Conservation (phyloP, 2,797 vertebrate species). For the Leucoraja ocellata region DNA sequence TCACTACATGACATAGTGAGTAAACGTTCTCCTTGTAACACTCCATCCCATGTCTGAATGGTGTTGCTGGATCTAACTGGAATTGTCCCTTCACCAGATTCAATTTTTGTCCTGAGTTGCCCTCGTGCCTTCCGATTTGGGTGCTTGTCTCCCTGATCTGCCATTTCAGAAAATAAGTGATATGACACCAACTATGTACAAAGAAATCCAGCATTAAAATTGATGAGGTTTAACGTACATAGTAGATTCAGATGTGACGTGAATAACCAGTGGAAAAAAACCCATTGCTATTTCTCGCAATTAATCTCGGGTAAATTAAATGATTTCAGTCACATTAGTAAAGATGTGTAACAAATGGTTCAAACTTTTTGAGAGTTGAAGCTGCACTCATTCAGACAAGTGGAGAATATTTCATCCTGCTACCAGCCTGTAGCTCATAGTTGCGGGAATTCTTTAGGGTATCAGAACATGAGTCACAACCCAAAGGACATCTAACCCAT, state of each 20-base stretch:
- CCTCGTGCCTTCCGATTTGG: slow-evolving; percentile 91
- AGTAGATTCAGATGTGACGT: neutral
- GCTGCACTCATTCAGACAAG: too few relatives aligned
- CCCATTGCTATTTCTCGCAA: neutral
- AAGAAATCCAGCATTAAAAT: neutral
- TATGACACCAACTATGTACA: slow-evolving; percentile 13
- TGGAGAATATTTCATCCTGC: too few relatives aligned
- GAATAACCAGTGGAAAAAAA: neutral
- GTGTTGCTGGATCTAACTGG: slow-evolving; percentile 85
- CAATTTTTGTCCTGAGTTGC: slow-evolving; percentile 89
- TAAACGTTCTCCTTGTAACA: slow-evolving; percentile 84
- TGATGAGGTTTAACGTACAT: neutral
- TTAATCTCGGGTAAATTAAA: neutral
- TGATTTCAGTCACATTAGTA: neutral
- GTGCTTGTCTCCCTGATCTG: slow-evolving; percentile 90
- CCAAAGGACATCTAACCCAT: too few relatives aligned
- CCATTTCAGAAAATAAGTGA: neutral
- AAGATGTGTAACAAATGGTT: neutral
- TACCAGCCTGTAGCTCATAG: too few relatives aligned
- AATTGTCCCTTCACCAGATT: slow-evolving; percentile 93
- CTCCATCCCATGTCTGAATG: slow-evolving; percentile 93
- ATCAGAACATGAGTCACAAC: too few relatives aligned
- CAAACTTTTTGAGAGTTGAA: too few relatives aligned
- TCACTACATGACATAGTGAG: slow-evolving; percentile 98
- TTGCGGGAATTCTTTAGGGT: too few relatives aligned